Base-by-base conservation (phyloP, 2,797 vertebrate species). In the Carduelis carduelis region DNA sequence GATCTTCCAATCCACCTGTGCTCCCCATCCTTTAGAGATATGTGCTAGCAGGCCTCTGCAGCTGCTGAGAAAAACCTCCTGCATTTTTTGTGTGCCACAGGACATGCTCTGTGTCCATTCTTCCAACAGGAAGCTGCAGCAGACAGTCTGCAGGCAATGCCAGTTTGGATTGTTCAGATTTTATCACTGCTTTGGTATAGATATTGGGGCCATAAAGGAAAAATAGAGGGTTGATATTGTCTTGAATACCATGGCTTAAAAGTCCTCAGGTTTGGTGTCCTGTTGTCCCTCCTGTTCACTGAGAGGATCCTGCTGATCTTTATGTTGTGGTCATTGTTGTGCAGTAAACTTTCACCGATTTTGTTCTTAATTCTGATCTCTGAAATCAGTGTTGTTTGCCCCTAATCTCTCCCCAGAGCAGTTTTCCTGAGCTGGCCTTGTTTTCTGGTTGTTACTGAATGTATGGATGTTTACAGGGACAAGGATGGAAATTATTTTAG, bases 401-500 rank as follows among this genome's bases (percentile, higher is more conserved):
- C 39, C 30, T 53, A 57, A 57, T 47, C 41, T 35, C 39, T 47
- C 78, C 46, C 23, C 35, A 90, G 65, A 81, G 52, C 21, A 69
- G 26, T 37, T 86, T 79, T 30, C 28, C 47, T 47, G 47, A 68
- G 46, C 5, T 56, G 46, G 35, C 43, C 13, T 14, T 18, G 20
- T 70, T 46, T 90, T 89, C 43, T 63, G 34, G 27, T 91, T 83
- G 79, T 61, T 78, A 77, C 68, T 66, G 43, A 92, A 81, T 39
- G 24, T n/a, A 7, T 83, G 34, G 89, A 46, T 63, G 28, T 76
- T 68, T 81, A 83, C 22, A 82, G 75, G 60, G 52, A 68, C 59
- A 81, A 75, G 71, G 64, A 41, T 70, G 43, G 46, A 92, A 92
- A 85, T 91, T 19, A 92, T 92, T 89, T 95, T 60, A 70, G 27